phyloP scores from a whole-genome alignment of 2,113 vertebrate genomes.

The Rynchops niger region DNA sequence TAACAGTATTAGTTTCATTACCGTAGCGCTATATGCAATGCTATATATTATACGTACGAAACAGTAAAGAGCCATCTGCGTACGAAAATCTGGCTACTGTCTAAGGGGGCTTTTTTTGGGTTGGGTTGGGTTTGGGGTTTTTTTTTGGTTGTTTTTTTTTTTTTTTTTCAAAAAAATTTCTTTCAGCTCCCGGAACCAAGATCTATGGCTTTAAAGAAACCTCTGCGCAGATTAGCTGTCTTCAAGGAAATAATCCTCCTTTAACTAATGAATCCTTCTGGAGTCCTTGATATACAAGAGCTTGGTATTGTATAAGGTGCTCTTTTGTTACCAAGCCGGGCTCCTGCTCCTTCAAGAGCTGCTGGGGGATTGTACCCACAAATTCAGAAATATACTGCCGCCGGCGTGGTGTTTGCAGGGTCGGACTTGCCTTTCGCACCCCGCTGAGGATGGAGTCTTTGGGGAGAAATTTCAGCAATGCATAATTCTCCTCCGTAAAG shows the following conservation, averaged over 20 bases:
- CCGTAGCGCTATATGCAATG: rapidly evolving
- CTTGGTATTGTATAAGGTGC: neutral
- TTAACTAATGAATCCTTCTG: conserved; percentile 38
- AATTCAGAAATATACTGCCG: neutral
- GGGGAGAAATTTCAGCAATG: conserved; percentile 66
- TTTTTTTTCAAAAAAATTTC: neutral
- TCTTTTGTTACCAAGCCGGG: conserved; percentile 1
- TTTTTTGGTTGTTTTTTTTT: too few species aligned
- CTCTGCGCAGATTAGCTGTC: conserved; percentile 29
- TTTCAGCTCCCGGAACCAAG: conserved; percentile 15
- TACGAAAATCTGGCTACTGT: neutral
- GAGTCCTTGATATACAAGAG: neutral
- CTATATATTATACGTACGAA: rapidly evolving
- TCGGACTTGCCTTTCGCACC: conserved; percentile 37
- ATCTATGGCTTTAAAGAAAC: neutral
- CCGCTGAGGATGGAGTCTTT: neutral
- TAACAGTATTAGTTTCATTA: neutral
- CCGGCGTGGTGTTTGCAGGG: neutral
- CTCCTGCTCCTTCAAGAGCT: conserved; percentile 9
- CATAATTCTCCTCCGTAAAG: conserved; percentile 45
- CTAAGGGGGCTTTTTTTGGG: too few species aligned
- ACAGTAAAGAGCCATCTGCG: neutral
- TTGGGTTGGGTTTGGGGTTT: too few species aligned
- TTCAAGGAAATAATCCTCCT: conserved; percentile 52
- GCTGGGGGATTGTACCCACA: neutral